These are phyloP conservation scores for Montipora efflorescens DNA, from an alignment of 64 coral and sea anemone genomes.

Conservation along the genomic window DNA sequence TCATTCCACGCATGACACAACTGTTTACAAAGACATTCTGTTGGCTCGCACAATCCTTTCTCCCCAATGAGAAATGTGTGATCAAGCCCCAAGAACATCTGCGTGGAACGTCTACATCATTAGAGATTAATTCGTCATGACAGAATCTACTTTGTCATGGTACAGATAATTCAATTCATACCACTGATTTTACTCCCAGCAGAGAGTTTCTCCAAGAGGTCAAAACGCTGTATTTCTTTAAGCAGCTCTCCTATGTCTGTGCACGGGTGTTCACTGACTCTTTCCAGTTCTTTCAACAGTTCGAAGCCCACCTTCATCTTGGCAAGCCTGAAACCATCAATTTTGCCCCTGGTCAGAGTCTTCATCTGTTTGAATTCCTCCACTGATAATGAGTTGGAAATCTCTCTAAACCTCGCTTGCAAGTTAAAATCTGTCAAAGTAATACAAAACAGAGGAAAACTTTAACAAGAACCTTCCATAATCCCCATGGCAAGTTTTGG, in stretches of 20 bases:
- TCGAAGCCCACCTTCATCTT: not conserved
- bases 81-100: no score
- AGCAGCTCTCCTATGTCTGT: not conserved
- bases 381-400: constrained; percentile 11
- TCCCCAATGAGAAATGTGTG: no score
- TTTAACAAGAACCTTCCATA: no score
- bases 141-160: no score
- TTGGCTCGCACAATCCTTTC: no score
- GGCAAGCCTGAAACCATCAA: not conserved
- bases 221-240: constrained; percentile 8
- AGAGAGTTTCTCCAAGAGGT: constrained; percentile 23
- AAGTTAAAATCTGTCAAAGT: not conserved
- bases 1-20: no score
- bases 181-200: not conserved
- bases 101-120: no score
- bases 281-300: constrained; percentile 30
- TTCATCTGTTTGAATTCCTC: not conserved
- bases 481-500: no score
- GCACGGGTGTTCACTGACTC: not conserved
- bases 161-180: no score
- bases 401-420: not conserved
- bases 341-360: not conserved
- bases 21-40: no score
- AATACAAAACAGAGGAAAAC: no score
- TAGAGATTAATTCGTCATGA: no score